phyloP scores from a whole-genome alignment of 2,797 vertebrate genomes.

The Synaphobranchus kaupii region DNA sequence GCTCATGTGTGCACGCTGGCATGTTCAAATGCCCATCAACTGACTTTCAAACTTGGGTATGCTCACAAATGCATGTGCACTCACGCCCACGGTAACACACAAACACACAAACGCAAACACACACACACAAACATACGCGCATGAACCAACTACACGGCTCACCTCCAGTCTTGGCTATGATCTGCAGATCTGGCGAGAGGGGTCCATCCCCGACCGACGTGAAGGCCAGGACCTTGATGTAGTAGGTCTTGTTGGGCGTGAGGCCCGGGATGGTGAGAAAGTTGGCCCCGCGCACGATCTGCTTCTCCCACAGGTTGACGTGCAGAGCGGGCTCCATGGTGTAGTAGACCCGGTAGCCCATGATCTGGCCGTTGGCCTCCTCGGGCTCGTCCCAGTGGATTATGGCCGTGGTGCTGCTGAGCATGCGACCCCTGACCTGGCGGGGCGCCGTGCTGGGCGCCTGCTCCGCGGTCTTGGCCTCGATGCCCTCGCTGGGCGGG shows the following conservation, averaged over 20 bases:
- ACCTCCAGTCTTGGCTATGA: constrained; percentile 99
- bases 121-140: not conserved
- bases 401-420: constrained; percentile 93
- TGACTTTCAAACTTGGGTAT: too few species aligned
- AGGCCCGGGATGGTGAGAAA: constrained; percentile 94
- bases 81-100: not conserved
- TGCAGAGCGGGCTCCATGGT: constrained; percentile 88
- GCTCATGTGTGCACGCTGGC: too few species aligned
- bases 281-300: constrained; percentile 90
- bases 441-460: constrained; percentile 94
- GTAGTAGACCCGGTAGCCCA: constrained; percentile 95
- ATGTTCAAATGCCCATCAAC: not conserved
- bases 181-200: constrained; percentile 93
- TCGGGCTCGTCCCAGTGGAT: constrained; percentile 98
- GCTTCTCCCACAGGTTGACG: constrained; percentile 95
- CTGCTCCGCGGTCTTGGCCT: constrained; percentile 94
- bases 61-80: not conserved
- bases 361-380: constrained; percentile 95
- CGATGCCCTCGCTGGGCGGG: constrained; percentile 88
- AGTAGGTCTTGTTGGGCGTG: constrained; percentile 94
- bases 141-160: constrained; percentile 44
- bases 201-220: constrained; percentile 97
- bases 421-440: constrained; percentile 93
- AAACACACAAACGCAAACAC: not conserved
- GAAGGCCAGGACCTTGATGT: constrained; percentile 94